Evolutionary conservation across 2,888 invertebrate species (phyloP).

Genomic region (Thera obeliscata): DNA sequence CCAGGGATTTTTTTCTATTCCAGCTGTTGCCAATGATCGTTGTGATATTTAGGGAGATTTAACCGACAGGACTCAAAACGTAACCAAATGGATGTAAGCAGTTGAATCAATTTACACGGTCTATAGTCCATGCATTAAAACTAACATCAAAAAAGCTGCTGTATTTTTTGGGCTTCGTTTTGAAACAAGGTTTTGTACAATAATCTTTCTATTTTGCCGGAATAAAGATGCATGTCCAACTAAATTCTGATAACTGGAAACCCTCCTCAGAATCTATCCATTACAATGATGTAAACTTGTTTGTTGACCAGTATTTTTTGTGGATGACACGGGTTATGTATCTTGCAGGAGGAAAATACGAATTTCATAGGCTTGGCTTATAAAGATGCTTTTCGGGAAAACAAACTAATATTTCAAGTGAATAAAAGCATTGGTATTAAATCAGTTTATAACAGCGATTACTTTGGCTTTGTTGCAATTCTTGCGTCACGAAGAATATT

Average conservation of each 20-base stretch:
- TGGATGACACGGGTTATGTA: slow-evolving; percentile 38
- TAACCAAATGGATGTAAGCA: too few species aligned
- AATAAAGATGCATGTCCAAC: background rate
- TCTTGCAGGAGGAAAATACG: slow-evolving; percentile 34
- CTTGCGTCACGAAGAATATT: slow-evolving; percentile 9
- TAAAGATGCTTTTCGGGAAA: slow-evolving; percentile 19
- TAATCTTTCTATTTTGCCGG: background rate
- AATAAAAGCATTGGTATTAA: slow-evolving; percentile 2
- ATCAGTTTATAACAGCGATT: slow-evolving; percentile 7
- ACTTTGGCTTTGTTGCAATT: slow-evolving; percentile 10
- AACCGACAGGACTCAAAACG: background rate
- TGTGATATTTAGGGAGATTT: background rate
- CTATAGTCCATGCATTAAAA: too few species aligned
- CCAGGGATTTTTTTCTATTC: background rate
- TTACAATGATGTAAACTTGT: slow-evolving; percentile 41
- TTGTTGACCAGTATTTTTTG: slow-evolving; percentile 40
- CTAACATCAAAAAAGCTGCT: too few species aligned
- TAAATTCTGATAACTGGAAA: slow-evolving; percentile 1
- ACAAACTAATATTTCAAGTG: slow-evolving; percentile 18
- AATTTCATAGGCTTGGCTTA: slow-evolving; percentile 19
- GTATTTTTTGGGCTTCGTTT: too few species aligned
- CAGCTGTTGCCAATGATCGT: background rate
- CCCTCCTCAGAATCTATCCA: slow-evolving; percentile 45
- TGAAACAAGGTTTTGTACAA: background rate
- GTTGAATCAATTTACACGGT: too few species aligned